A percentile compares a stretch with the other conserved stretches of the same genome.
Evolutionary conservation across 2,888 invertebrate species (phyloP).

Genomic region (Cataglyphis altisquamis): DNA sequence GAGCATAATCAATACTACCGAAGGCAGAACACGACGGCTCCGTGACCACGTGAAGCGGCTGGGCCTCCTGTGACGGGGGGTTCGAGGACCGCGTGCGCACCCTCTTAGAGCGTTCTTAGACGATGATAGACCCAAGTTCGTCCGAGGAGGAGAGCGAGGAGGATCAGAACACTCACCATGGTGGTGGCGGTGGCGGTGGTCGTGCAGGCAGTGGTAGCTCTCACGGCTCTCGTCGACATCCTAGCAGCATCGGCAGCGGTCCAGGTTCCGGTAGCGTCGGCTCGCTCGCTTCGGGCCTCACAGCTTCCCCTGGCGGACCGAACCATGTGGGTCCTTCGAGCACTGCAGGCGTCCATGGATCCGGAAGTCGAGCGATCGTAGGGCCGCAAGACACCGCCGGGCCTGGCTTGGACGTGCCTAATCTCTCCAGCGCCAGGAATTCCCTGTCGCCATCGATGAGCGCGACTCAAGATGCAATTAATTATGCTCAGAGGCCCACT

Average conservation of each 20-base stretch:
- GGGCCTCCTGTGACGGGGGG: conserved; percentile 65
- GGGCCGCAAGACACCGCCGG: conserved; percentile 70
- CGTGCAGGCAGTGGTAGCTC: conserved; percentile 77
- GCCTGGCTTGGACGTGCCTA: conserved; percentile 82
- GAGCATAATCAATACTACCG: conserved; percentile 5
- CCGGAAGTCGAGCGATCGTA: conserved; percentile 85
- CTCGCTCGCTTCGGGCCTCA: conserved; percentile 86
- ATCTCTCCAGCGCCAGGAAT: conserved; percentile 81
- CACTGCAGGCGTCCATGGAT: conserved; percentile 68
- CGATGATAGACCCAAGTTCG: conserved; percentile 98
- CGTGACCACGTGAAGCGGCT: conserved; percentile 67
- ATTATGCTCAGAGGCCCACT: conserved; percentile 90
- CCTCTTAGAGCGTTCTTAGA: conserved; percentile 40
- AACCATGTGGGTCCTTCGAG: conserved; percentile 75
- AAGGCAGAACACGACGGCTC: conserved; percentile 62
- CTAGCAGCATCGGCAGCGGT: conserved; percentile 83
- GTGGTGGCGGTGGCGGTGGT: conserved; percentile 77
- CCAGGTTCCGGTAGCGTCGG: conserved; percentile 84
- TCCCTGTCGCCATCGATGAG: conserved; percentile 87
- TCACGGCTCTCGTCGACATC: conserved; percentile 86
- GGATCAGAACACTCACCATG: conserved; percentile 90
- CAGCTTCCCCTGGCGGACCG: conserved; percentile 77
- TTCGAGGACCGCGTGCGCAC: conserved; percentile 53
- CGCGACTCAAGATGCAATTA: conserved; percentile 83
- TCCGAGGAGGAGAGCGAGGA: conserved; percentile 98